Conservation (phyloP, 2,797 vertebrate species). For the Neopelma chrysocephalum region DNA sequence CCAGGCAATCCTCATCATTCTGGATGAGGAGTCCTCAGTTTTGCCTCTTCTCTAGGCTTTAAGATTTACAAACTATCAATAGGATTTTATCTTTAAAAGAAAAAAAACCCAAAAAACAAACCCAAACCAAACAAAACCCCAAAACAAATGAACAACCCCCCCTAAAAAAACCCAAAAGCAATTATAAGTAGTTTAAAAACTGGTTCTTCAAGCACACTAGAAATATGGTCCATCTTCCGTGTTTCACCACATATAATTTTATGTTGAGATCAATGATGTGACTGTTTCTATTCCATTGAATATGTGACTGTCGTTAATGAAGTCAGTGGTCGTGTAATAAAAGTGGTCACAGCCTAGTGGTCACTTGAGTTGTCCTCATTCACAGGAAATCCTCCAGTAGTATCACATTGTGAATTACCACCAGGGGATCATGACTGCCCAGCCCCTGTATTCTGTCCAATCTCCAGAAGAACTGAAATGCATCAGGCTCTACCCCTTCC, state of each 20-base stretch:
- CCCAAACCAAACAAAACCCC: not conserved
- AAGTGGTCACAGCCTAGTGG: not conserved
- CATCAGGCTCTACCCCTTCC: not conserved
- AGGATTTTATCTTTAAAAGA: not conserved
- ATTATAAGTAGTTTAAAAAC: not conserved
- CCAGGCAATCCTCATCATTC: not conserved
- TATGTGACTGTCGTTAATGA: not conserved
- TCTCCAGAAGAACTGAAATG: not conserved
- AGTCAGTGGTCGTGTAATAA: not conserved
- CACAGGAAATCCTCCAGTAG: not conserved
- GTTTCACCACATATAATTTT: not conserved
- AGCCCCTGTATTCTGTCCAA: not conserved
- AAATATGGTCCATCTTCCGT: accelerated
- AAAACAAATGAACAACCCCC: not conserved
- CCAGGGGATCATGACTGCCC: not conserved
- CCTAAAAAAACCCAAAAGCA: not conserved
- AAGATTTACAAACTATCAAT: not conserved
- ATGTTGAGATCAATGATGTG: not conserved
- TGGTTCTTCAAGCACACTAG: not conserved
- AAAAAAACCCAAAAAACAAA: not conserved
- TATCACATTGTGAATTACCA: not conserved
- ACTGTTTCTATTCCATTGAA: not conserved
- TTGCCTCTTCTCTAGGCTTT: not conserved
- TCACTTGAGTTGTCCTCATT: not conserved
- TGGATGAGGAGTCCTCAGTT: not conserved